Evolutionary conservation across 2,888 invertebrate genomes (phyloP).

Genomic region (Machimus rusticus): DNA sequence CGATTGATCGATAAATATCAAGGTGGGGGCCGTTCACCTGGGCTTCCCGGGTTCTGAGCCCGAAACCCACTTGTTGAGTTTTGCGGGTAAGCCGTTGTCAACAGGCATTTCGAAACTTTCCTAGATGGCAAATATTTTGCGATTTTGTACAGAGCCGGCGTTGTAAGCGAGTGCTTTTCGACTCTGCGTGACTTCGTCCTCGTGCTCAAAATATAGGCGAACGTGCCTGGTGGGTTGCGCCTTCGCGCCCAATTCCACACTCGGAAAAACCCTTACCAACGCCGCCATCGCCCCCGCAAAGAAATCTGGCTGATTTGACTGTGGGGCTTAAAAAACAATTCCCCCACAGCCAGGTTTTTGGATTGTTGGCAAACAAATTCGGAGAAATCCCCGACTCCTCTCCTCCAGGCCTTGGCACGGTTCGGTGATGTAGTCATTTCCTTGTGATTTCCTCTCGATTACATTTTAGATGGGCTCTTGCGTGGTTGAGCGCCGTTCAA

Average conservation of each 20-base stretch:
- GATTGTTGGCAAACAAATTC: constrained; percentile 28
- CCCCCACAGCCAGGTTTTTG: not conserved
- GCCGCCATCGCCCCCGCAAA: not conserved
- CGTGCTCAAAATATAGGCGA: not conserved
- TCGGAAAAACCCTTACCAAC: not conserved
- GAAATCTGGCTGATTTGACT: constrained; percentile 18
- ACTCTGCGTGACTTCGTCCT: not conserved
- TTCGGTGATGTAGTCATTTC: constrained; percentile 22
- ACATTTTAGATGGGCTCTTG: constrained; percentile 17
- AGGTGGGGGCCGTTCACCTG: not conserved
- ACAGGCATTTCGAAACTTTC: constrained; percentile 10
- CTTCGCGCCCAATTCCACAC: not conserved
- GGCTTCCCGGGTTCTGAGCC: not conserved
- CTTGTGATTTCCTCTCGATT: constrained; percentile 29
- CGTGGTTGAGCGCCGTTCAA: constrained; percentile 13
- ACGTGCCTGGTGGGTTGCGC: not conserved
- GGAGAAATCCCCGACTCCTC: not conserved
- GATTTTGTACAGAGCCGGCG: not conserved
- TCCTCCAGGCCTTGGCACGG: not conserved
- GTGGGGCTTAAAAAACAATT: constrained; percentile 12
- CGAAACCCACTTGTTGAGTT: not conserved
- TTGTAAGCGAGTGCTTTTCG: constrained; percentile 22
- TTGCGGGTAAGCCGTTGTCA: constrained; percentile 4
- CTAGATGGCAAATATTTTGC: not conserved
- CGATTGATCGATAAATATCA: not conserved